Base-by-base conservation (phyloP, 1,140 invertebrate species). In the Trichonephila clavipes region DNA sequence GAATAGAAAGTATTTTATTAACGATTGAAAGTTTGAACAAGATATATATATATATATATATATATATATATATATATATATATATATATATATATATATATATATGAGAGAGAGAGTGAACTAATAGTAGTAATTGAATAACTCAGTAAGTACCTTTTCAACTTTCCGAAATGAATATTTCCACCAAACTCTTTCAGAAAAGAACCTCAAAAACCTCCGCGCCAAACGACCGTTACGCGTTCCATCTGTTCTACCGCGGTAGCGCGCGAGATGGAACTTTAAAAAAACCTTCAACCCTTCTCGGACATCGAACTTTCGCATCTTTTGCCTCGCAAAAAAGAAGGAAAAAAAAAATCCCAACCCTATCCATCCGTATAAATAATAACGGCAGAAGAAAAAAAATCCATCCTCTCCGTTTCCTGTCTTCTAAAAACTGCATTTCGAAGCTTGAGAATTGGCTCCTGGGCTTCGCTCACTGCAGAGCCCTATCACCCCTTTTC, bases 401-500 rank as follows among this genome's bases (percentile, higher is more conserved):
- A 18, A 69, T 69, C 59, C 59, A 19, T n/a, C 51, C 91, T 19
- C 8, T 61, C 1, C 21, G 72, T 87, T 92, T 92, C 91, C 91
- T 92, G 91, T 83, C 83, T 44, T 62, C 61, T 77, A 92, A 92
- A 92, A 92, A 69, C 69, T 82, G 24, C 89, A 90, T 90, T 82
- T 90, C 72, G 21, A 62, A 28, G 69, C 72, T 88, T 62, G 58
- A 85, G 86, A 88, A 40, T n/a, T 51, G 51, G 51, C 44, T 44
- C 44, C 8, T 18, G 64, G 34, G 62, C 61, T 72, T 51, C 44
- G 28, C 14, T 62, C 10, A 51, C 10, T 51, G 51, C 86, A 72
- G 88, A 77, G 58, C 19, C 83, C 24, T 64, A 28, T 77, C 24
- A 77, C 64, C 64, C 69, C 24, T 90, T 72, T 58, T 58, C 88